These are phyloP conservation scores for Drosophila nasuta DNA, from an alignment of 1,140 invertebrate genomes.

Conservation along the genomic window DNA sequence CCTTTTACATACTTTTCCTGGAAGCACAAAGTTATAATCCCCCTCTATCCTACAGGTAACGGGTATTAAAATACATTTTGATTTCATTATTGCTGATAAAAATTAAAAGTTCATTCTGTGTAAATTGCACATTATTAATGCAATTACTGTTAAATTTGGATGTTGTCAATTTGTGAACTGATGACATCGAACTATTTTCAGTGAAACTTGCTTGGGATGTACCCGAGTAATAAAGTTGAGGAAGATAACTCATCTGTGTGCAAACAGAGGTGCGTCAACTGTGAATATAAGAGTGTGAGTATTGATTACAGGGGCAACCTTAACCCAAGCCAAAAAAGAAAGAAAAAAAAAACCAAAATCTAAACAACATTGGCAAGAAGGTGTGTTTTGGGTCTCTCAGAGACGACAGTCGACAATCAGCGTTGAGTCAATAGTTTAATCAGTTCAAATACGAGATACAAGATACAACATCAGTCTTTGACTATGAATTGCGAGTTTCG, in stretches of 20 bases:
- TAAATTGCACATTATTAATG: too few species aligned
- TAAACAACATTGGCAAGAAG: slow-evolving; percentile 57
- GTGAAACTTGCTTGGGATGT: not conserved
- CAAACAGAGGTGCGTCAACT: slow-evolving; percentile 43
- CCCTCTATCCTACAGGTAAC: too few species aligned
- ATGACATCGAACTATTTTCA: not conserved
- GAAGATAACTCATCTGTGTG: slow-evolving; percentile 45
- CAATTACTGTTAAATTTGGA: too few species aligned
- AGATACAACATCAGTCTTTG: slow-evolving; percentile 35
- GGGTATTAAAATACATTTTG: too few species aligned
- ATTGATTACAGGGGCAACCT: slow-evolving; percentile 58
- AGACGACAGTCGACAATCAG: slow-evolving; percentile 36
- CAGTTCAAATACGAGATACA: slow-evolving; percentile 77
- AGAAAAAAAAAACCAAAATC: slow-evolving; percentile 5
- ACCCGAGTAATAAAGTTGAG: not conserved
- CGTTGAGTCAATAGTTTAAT: slow-evolving; percentile 76
- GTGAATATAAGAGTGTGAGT: slow-evolving; percentile 20
- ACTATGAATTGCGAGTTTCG: slow-evolving; percentile 18
- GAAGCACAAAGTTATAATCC: too few species aligned
- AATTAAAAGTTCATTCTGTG: too few species aligned
- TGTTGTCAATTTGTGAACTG: not conserved
- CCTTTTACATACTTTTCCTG: too few species aligned
- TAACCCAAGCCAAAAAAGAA: slow-evolving; percentile 17
- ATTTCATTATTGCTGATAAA: too few species aligned
- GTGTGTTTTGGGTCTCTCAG: slow-evolving; percentile 45